Evolutionary conservation across 2,888 invertebrate genomes (phyloP).

Genomic region (Eristalinus sepulchralis): DNA sequence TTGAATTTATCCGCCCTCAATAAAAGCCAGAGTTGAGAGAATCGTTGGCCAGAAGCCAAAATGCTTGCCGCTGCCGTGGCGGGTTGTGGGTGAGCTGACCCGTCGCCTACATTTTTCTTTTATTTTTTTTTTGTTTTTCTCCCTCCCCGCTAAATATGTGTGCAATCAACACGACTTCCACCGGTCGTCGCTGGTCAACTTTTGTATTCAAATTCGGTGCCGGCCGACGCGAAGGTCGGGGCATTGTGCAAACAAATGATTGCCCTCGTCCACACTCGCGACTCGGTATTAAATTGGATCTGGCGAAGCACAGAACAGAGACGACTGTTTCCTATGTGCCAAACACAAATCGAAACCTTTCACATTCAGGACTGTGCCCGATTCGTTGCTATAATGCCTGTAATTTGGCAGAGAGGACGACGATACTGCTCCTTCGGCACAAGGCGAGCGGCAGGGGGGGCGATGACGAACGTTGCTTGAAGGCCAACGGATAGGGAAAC

Average conservation of each 20-base stretch:
- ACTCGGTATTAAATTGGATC: constrained; percentile 16
- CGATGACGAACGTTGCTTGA: not conserved
- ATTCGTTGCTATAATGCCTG: constrained; percentile 18
- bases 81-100: not conserved
- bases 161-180: constrained; percentile 59
- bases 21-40: constrained; percentile 61
- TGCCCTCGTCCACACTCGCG: not conserved
- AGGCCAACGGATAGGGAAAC: not conserved
- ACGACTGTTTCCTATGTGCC: not conserved
- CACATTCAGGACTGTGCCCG: not conserved
- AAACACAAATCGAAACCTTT: constrained; percentile 29
- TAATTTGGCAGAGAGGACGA: constrained; percentile 40
- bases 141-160: constrained; percentile 56
- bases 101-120: constrained; percentile 1
- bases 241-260: constrained; percentile 14
- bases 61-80: constrained; percentile 5
- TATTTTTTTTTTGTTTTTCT: constrained; percentile 21
- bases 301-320: not conserved
- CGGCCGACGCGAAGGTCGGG: constrained; percentile 19
- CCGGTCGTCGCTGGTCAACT: constrained; percentile 22
- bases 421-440: not conserved
- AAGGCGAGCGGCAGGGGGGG: not conserved
- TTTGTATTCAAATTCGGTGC: constrained; percentile 36
- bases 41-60: constrained; percentile 65
- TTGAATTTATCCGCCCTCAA: constrained; percentile 66